Conservation (phyloP, 2,888 invertebrate genomes). For the Carabus problematicus region DNA sequence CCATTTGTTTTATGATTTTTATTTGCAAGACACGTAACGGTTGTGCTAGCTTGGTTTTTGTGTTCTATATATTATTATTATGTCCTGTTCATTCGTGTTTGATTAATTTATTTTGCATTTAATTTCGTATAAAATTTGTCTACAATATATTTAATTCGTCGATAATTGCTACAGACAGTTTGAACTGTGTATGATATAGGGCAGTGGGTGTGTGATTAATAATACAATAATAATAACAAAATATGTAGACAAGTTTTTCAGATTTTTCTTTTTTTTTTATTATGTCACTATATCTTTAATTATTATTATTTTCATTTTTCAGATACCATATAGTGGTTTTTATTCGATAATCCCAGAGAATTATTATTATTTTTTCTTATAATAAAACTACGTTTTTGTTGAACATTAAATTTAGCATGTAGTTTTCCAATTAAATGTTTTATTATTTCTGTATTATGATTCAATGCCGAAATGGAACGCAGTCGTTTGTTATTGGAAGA, state of each 20-base stretch:
- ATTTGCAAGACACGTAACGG: slow-evolving; percentile 34
- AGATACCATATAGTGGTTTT: background rate
- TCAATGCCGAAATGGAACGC: background rate
- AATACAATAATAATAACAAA: slow-evolving; percentile 12
- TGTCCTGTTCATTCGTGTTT: slow-evolving; percentile 44
- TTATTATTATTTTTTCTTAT: slow-evolving; percentile 1
- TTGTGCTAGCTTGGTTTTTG: slow-evolving; percentile 58
- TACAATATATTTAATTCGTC: slow-evolving; percentile 37
- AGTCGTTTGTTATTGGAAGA: slow-evolving; percentile 11
- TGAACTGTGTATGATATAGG: slow-evolving; percentile 6
- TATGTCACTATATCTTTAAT: background rate
- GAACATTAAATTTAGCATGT: background rate
- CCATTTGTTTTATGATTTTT: slow-evolving; percentile 41
- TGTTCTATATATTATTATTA: slow-evolving; percentile 46
- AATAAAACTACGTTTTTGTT: background rate
- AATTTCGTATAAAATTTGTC: slow-evolving; percentile 39
- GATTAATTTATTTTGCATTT: slow-evolving; percentile 43
- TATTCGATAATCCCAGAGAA: background rate
- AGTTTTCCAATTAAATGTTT: background rate
- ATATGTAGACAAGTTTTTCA: slow-evolving; percentile 40
- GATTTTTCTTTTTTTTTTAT: slow-evolving; percentile 9
- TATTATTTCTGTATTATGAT: background rate
- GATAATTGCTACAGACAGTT: slow-evolving; percentile 38
- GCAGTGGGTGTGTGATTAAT: background rate
- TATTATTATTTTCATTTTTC: slow-evolving; percentile 12